These are phyloP conservation scores for Strongylocentrotus purpuratus DNA, from an alignment of 35 echinoderm and acorn worm genomes.

Conservation along the genomic window DNA sequence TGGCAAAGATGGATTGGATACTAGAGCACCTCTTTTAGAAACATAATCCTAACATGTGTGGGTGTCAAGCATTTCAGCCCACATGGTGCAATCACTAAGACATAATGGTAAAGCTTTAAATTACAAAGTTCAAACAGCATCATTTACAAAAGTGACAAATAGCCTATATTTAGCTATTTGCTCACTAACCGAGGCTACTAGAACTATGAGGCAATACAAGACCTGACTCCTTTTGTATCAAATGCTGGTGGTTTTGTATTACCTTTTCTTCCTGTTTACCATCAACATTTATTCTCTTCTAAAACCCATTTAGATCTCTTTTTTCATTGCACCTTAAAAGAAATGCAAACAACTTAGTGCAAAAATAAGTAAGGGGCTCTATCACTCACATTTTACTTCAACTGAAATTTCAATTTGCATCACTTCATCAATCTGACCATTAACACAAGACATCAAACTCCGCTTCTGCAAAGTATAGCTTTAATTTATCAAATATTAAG, in stretches of 20 bases:
- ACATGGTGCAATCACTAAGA: neutral
- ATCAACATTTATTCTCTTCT: neutral
- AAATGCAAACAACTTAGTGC: neutral
- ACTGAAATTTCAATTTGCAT: neutral
- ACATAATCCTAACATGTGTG: neutral
- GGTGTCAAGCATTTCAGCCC: neutral
- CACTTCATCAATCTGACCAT: neutral
- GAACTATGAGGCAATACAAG: too few relatives aligned
- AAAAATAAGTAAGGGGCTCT: neutral
- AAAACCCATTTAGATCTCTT: neutral
- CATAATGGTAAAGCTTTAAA: neutral
- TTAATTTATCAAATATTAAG: neutral
- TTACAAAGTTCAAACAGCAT: neutral
- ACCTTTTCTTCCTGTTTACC: neutral
- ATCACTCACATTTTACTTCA: neutral
- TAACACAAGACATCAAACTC: too few relatives aligned
- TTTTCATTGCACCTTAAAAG: neutral
- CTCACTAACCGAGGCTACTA: neutral
- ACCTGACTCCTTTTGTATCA: neutral
- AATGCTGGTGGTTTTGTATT: neutral
- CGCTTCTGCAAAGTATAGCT: too few relatives aligned
- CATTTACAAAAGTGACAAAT: neutral
- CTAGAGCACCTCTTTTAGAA: neutral
- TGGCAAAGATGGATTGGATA: neutral
- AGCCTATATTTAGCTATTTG: neutral